Evolutionary conservation across 2,888 invertebrate species (phyloP), one percentile per base, ranked within the genome.

Genomic region (Drosophila infuscata): DNA sequence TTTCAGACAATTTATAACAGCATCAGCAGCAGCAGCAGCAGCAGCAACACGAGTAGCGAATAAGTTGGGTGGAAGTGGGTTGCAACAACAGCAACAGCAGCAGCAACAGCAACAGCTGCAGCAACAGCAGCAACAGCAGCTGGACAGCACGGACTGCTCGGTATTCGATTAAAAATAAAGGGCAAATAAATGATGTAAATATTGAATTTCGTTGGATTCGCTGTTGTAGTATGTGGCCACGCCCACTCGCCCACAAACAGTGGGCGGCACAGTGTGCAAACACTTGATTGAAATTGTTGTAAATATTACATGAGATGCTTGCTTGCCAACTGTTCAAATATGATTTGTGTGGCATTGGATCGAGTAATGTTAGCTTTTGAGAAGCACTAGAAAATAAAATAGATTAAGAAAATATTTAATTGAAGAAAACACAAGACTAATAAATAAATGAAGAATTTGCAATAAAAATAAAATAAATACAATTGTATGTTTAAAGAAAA

Each of bases 1-100:
- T 86, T 83, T 86, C 82, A 83, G 79, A 86, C 87, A 83, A 83
- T 83, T 83, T 83, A 83, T 86, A 86, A 72, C 78, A 69, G 71
- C 58, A 72, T 25, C 48, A 51, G 41, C 66, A 65, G 12, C 41
- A 57, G 25, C 54, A 52, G 20, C 66, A 56, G 25, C 51, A 48
- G 46, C 64, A 46, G 15, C 35, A 29, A 29, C 49, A 49, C 38
- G 29, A 56, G 29, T 29, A 9, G n/a, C 0, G 41, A 48, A 57
- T 25, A 29, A 32, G 25, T 46, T 25, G 52, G 36, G 25, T 46
- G 43, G 30, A 32, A 60, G 54, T 17, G 20, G 36, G 49, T 15
- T 3, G 20, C 46, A 46, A 7, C 43, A 43, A 0, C 12, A 46
- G 11, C 20, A 46, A 3, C 43, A 43, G 0, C 12, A 46, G 11